A percentile compares a stretch with the other conserved stretches of the same genome.
Conservation (phyloP, 2,888 invertebrate species). For the Aphodius sticticus region DNA sequence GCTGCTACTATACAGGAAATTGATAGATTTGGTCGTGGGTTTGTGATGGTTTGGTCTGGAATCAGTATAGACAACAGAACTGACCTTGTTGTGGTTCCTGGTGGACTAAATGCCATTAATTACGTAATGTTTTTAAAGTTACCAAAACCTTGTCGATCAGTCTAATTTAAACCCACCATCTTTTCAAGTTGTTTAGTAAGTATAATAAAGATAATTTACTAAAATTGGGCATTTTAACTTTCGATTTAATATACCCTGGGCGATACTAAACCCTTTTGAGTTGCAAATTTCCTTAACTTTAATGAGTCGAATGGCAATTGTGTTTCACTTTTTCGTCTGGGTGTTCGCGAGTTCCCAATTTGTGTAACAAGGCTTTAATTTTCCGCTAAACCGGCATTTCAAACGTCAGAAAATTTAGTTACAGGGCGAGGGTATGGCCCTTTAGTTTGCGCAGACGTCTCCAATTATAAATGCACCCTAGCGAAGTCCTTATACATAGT, state of each 20-base stretch:
- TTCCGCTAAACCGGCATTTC: slow-evolving; percentile 41
- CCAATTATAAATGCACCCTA: slow-evolving; percentile 50
- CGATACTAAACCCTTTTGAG: background rate
- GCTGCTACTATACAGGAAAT: too few species aligned
- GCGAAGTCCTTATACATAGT: slow-evolving; percentile 38
- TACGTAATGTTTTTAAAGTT: too few species aligned
- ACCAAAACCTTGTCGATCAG: too few species aligned
- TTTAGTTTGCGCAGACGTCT: slow-evolving; percentile 43
- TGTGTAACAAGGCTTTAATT: slow-evolving; percentile 33
- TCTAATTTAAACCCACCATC: too few species aligned
- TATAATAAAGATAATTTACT: too few species aligned
- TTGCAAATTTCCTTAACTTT: background rate
- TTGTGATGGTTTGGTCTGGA: too few species aligned
- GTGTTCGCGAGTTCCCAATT: background rate
- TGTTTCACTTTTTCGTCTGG: background rate
- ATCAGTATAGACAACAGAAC: too few species aligned
- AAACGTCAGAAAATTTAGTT: slow-evolving; percentile 39
- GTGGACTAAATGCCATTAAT: too few species aligned
- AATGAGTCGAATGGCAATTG: background rate
- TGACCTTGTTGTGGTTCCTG: too few species aligned
- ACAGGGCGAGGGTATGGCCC: slow-evolving; percentile 32
- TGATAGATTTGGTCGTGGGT: too few species aligned
- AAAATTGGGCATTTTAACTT: too few species aligned
- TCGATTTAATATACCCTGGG: background rate
- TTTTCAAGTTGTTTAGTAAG: too few species aligned